Percentiles rank a stretch among this genome's conserved stretches.
Conservation (phyloP, 2,797 vertebrate genomes). For the Hypotaenidia philippensis region DNA sequence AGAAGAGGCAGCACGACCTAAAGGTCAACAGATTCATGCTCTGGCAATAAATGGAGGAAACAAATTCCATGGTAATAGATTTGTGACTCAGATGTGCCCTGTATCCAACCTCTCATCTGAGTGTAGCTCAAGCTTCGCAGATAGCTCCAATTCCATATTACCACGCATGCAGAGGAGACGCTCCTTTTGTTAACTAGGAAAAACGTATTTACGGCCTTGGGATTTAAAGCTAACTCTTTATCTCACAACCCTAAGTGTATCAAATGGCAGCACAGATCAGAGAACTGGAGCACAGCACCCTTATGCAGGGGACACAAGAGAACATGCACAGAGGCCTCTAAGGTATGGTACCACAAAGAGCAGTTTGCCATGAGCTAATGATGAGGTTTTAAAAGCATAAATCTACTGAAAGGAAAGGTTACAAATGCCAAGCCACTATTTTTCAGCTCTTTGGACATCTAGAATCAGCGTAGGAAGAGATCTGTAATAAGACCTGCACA, state of each 20-base stretch:
- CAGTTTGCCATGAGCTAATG: not conserved
- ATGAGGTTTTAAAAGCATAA: not conserved
- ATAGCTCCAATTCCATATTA: not conserved
- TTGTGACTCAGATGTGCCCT: not conserved
- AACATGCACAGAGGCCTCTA: not conserved
- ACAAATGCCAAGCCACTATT: not conserved
- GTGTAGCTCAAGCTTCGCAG: not conserved
- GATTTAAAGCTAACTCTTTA: not conserved
- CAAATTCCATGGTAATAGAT: not conserved
- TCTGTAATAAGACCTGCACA: not conserved
- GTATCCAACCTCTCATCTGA: not conserved
- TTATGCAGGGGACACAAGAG: not conserved
- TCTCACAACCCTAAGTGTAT: not conserved
- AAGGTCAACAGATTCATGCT: slow-evolving; percentile 16
- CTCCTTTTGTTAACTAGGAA: not conserved
- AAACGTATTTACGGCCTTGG: not conserved
- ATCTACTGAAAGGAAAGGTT: not conserved
- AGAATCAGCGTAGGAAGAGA: not conserved
- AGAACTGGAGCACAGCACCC: not conserved
- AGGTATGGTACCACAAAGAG: not conserved
- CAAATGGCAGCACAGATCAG: not conserved
- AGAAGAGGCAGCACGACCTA: not conserved
- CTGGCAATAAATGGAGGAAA: slow-evolving; percentile 6
- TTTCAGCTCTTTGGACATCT: slow-evolving; percentile 3
- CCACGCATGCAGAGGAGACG: not conserved